These are phyloP conservation scores for Cerastis rubricosa DNA, from an alignment of 2,888 invertebrate species.

Conservation along the genomic window DNA sequence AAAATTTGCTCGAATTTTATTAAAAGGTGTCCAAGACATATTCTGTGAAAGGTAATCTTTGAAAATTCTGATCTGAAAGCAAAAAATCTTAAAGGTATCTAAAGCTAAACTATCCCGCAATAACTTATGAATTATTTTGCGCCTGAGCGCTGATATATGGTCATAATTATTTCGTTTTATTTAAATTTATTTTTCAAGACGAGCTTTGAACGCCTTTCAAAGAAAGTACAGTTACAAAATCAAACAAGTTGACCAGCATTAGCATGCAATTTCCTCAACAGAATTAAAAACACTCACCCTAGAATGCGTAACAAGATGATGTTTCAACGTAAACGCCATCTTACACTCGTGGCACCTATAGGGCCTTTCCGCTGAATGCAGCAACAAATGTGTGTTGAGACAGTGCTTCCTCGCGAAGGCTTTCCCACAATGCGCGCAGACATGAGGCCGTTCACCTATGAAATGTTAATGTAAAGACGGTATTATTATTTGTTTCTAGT, in stretches of 20 bases:
- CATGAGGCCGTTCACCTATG: slow-evolving; percentile 94
- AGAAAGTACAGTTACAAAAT: neutral
- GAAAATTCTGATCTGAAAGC: neutral
- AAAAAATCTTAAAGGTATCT: neutral
- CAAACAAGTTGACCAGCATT: neutral
- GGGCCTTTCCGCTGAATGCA: slow-evolving; percentile 95
- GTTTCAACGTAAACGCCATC: slow-evolving; percentile 96
- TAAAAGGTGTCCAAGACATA: neutral
- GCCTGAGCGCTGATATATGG: neutral
- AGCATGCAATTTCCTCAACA: neutral
- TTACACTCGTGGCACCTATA: slow-evolving; percentile 96
- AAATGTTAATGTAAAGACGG: slow-evolving; percentile 67
- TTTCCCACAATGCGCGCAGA: slow-evolving; percentile 95
- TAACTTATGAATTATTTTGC: neutral
- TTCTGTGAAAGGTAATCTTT: neutral
- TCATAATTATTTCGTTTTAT: neutral
- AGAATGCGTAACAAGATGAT: slow-evolving; percentile 95
- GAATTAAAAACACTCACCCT: slow-evolving; percentile 87
- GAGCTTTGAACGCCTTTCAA: neutral
- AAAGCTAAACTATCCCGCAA: neutral
- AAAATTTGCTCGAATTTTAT: neutral
- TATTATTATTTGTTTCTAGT: slow-evolving; percentile 70
- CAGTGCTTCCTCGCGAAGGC: slow-evolving; percentile 96
- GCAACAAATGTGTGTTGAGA: slow-evolving; percentile 94
- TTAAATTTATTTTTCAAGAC: neutral